Conservation (phyloP, 2,797 vertebrate species). For the Tarsius wallacei region DNA sequence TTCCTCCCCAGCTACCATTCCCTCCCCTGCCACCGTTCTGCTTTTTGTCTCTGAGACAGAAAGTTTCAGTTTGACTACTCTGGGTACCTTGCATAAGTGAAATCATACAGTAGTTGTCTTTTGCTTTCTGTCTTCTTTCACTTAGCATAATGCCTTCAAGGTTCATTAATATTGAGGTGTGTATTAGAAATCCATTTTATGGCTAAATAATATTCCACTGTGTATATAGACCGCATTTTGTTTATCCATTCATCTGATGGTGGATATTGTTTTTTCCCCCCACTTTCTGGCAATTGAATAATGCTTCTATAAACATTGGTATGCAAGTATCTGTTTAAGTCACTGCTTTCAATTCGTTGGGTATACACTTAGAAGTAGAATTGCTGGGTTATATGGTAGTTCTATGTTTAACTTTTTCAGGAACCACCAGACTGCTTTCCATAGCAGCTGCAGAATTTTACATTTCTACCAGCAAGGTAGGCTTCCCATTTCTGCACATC, state of each 20-base stretch:
- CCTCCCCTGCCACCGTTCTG: not conserved
- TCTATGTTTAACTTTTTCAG: not conserved
- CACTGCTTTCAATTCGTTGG: not conserved
- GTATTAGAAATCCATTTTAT: not conserved
- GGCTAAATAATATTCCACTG: not conserved
- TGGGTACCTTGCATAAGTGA: not conserved
- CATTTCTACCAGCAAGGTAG: not conserved
- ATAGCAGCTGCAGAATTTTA: fast-evolving
- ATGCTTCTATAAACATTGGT: not conserved
- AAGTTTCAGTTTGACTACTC: not conserved
- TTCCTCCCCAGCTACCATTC: not conserved
- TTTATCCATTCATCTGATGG: not conserved
- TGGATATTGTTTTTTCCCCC: not conserved
- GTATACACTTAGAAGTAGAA: not conserved
- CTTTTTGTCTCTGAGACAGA: not conserved
- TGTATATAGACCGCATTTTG: not conserved
- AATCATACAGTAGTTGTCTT: not conserved
- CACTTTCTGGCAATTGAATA: not conserved
- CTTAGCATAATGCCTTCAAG: not conserved
- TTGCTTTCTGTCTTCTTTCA: not conserved
- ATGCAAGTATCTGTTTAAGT: not conserved
- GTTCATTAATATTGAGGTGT: no score
- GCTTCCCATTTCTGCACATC: not conserved
- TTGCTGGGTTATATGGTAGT: no score
- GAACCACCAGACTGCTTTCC: not conserved